These are phyloP conservation scores for Aquatica leii DNA, from an alignment of 2,888 invertebrate species.

Conservation along the genomic window DNA sequence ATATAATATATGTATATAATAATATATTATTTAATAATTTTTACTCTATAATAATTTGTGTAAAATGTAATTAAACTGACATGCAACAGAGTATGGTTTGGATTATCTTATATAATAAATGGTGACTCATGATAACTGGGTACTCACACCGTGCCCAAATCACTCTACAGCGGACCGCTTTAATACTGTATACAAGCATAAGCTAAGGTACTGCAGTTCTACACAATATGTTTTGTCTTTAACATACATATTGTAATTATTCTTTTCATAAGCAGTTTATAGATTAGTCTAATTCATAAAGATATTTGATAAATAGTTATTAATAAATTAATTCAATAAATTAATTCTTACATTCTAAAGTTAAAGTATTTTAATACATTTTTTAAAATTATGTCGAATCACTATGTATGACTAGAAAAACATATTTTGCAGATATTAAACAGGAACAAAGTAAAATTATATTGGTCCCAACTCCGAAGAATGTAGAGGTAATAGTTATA, in stretches of 20 bases:
- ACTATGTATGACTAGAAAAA: slow-evolving; percentile 28
- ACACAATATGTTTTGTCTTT: slow-evolving; percentile 24
- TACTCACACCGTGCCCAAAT: slow-evolving; percentile 51
- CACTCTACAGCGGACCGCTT: slow-evolving; percentile 49
- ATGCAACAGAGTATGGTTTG: slow-evolving; percentile 61
- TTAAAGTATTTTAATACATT: neutral
- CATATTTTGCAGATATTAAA: slow-evolving; percentile 7
- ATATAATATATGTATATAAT: slow-evolving; percentile 48
- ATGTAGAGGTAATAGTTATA: neutral
- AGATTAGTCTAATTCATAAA: slow-evolving; percentile 21
- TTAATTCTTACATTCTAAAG: slow-evolving; percentile 21
- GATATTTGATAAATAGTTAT: slow-evolving; percentile 10
- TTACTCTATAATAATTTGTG: slow-evolving; percentile 57
- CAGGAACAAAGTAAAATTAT: neutral
- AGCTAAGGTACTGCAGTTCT: slow-evolving; percentile 33
- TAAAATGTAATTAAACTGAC: slow-evolving; percentile 61
- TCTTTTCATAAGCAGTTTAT: slow-evolving; percentile 20
- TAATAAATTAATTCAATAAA: slow-evolving; percentile 21
- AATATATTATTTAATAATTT: slow-evolving; percentile 56
- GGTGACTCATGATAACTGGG: slow-evolving; percentile 48
- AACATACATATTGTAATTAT: slow-evolving; percentile 20
- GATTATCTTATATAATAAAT: slow-evolving; percentile 50
- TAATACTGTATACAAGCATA: slow-evolving; percentile 40
- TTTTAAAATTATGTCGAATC: slow-evolving; percentile 15
- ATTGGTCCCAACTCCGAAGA: slow-evolving; percentile 20